Conservation (phyloP, 1,140 invertebrate genomes). For the Musca domestica region DNA sequence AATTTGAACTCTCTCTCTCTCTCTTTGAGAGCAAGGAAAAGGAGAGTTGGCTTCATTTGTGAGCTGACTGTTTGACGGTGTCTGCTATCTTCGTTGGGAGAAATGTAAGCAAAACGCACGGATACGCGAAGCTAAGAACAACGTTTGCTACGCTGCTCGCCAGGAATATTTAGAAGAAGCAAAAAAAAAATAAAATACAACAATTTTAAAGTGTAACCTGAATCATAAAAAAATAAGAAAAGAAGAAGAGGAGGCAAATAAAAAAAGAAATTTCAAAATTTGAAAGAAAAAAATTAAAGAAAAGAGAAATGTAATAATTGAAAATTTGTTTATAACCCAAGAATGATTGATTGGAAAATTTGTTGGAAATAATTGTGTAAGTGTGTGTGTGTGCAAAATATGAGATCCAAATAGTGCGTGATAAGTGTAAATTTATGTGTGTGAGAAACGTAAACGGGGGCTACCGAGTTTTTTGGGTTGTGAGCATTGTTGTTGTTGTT, state of each 20-base stretch:
- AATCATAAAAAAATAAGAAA: not conserved
- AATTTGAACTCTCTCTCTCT: too few relatives aligned
- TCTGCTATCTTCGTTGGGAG: not conserved
- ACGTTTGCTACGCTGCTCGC: not conserved
- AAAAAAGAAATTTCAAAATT: constrained; percentile 12
- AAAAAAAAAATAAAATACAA: too few relatives aligned
- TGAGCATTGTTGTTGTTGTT: not conserved
- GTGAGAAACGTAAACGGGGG: not conserved
- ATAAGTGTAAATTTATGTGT: constrained; percentile 1
- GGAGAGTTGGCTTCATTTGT: too few relatives aligned
- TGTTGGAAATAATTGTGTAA: not conserved
- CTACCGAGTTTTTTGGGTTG: too few relatives aligned
- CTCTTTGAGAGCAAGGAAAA: too few relatives aligned
- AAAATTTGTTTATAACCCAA: not conserved
- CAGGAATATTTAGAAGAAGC: too few relatives aligned
- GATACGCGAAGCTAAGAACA: constrained; percentile 10
- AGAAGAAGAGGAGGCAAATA: constrained; percentile 17
- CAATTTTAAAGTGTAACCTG: too few relatives aligned
- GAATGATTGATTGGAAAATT: constrained; percentile 3
- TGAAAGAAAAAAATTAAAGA: constrained; percentile 5
- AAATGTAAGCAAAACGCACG: constrained; percentile 20
- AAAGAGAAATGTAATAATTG: constrained; percentile 7
- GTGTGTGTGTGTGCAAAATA: not conserved
- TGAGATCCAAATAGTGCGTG: constrained; percentile 7
- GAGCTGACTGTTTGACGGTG: not conserved